Evolutionary conservation across 2,797 vertebrate genomes (phyloP).

Genomic region (Enteromius thamalakanensis): DNA sequence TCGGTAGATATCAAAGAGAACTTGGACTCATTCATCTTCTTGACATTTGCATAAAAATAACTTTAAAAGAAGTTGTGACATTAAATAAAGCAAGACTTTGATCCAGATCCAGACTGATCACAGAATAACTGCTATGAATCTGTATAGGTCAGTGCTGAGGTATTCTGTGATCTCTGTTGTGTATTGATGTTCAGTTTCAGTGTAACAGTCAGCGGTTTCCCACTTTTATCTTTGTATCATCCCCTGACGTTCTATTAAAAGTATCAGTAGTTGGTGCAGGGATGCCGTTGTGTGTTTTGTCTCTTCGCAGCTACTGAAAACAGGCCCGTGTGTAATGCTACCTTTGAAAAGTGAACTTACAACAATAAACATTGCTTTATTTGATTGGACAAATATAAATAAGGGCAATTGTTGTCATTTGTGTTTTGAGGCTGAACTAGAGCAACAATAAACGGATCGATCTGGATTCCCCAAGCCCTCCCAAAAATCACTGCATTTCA

Average conservation of each 20-base stretch:
- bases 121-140: background rate
- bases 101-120: conserved; percentile 11
- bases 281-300: background rate
- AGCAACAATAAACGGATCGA: background rate
- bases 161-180: conserved; percentile 21
- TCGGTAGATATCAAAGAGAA: background rate
- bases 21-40: background rate
- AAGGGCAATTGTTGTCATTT: background rate
- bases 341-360: background rate
- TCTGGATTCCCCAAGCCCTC: background rate
- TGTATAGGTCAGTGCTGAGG: background rate
- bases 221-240: conserved; percentile 1
- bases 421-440: background rate
- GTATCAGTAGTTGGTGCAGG: background rate
- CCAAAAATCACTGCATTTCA: background rate
- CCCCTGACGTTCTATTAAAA: conserved; percentile 11
- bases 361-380: background rate
- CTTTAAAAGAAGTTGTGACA: background rate
- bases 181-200: conserved; percentile 2
- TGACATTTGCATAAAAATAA: conserved; percentile 14
- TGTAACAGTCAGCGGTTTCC: background rate
- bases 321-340: background rate
- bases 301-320: conserved; percentile 2
- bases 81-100: conserved; percentile 29
- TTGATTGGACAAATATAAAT: conserved; percentile 3